These are phyloP conservation scores for Nemotelus pantherinus DNA, from an alignment of 2,888 invertebrate species.

Conservation along the genomic window DNA sequence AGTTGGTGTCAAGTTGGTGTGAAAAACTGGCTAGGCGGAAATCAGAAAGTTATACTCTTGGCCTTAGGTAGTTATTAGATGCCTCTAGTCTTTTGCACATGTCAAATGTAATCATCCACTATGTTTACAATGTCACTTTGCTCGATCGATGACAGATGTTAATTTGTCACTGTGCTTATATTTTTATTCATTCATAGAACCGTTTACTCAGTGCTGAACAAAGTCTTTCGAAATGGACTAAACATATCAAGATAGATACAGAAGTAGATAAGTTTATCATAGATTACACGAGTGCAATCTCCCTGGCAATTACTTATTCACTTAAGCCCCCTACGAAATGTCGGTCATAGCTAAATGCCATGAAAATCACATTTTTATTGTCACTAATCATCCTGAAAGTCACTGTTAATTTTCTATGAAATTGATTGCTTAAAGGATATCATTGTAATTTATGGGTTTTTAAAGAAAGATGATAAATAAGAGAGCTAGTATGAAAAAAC, in stretches of 20 bases:
- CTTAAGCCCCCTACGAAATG: conserved; percentile 9
- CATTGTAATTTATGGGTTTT: conserved; percentile 2
- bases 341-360: conserved; percentile 25
- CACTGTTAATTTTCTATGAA: too few relatives aligned
- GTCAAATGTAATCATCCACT: neutral
- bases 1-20: neutral
- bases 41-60: neutral
- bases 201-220: too few relatives aligned
- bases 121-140: too few relatives aligned
- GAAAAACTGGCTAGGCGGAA: conserved; percentile 5
- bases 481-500: too few relatives aligned
- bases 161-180: too few relatives aligned
- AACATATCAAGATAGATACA: neutral
- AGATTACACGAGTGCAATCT: neutral
- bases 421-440: too few relatives aligned
- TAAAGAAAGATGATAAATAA: neutral
- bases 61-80: conserved; percentile 19
- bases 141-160: too few relatives aligned
- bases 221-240: too few relatives aligned
- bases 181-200: too few relatives aligned
- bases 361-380: conserved; percentile 35
- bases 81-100: neutral
- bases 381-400: conserved; percentile 16
- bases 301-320: conserved; percentile 5
- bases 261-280: neutral